phyloP scores from a whole-genome alignment of 2,888 invertebrate species.

The Polyploca ridens region DNA sequence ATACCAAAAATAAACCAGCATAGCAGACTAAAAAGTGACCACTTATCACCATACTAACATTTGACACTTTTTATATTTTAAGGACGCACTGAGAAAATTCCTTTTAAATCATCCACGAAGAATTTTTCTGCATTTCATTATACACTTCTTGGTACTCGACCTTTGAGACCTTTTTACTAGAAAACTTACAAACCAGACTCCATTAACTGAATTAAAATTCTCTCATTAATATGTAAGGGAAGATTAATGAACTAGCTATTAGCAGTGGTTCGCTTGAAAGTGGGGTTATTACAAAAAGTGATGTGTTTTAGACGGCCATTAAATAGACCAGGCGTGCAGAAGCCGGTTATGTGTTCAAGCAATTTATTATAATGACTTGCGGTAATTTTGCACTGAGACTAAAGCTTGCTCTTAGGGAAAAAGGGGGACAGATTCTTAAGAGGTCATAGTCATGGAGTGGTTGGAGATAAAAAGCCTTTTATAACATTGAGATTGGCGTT shows the following conservation, averaged over 20 bases:
- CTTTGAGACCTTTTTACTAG: slow-evolving; percentile 33
- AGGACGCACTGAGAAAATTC: not conserved
- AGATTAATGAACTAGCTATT: slow-evolving; percentile 51
- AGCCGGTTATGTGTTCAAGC: not conserved
- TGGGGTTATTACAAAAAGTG: slow-evolving; percentile 31
- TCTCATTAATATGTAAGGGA: slow-evolving; percentile 51
- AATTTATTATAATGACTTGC: slow-evolving; percentile 4
- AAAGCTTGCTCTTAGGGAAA: not conserved
- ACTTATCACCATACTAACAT: too few relatives aligned
- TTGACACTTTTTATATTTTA: not conserved
- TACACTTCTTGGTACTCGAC: not conserved
- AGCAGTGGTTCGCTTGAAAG: slow-evolving; percentile 26
- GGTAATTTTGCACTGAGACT: not conserved
- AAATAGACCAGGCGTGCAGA: not conserved
- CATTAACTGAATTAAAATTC: slow-evolving; percentile 54
- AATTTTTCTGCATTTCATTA: not conserved
- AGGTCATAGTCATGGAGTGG: not conserved
- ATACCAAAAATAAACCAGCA: too few relatives aligned
- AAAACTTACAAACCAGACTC: slow-evolving; percentile 48
- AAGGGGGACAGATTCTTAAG: not conserved
- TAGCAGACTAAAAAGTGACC: too few relatives aligned
- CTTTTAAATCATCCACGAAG: too few relatives aligned
- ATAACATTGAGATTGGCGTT: too few relatives aligned
- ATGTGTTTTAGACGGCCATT: not conserved
- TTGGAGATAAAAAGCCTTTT: not conserved